Conservation (phyloP, 2,797 vertebrate species). For the Spondyliosoma cantharus region DNA sequence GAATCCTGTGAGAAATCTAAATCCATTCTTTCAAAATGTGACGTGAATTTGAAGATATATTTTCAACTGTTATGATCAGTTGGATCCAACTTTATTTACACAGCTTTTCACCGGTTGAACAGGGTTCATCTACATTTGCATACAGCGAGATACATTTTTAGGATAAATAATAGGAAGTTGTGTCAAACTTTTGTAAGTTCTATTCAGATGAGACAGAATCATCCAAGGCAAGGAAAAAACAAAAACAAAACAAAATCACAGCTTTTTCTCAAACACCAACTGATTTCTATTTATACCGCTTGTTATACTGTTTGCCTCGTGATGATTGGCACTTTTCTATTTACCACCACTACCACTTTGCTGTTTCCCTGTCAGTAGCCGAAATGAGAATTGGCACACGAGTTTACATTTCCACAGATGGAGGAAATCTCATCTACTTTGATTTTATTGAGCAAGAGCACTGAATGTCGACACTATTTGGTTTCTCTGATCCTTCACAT, state of each 20-base stretch:
- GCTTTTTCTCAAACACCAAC: conserved; percentile 21
- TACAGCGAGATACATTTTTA: neutral
- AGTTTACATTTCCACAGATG: conserved; percentile 50
- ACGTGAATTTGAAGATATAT: neutral
- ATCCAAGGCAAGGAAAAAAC: neutral
- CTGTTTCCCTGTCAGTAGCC: conserved; percentile 39
- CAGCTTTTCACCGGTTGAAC: neutral
- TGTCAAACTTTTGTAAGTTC: neutral
- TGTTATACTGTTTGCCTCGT: conserved; percentile 13
- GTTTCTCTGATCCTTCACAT: conserved; percentile 29
- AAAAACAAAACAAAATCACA: neutral
- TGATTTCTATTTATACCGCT: conserved; percentile 25
- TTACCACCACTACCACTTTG: conserved; percentile 30
- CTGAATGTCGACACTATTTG: conserved; percentile 33
- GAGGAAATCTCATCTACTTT: conserved; percentile 56
- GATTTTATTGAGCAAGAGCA: conserved; percentile 42
- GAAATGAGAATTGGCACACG: conserved; percentile 41
- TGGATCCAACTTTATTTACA: neutral
- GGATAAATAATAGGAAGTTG: neutral
- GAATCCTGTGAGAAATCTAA: neutral
- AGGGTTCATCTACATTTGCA: neutral
- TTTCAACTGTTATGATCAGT: neutral
- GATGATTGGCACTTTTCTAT: conserved; percentile 60
- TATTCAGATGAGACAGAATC: conserved; percentile 4
- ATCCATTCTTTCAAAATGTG: neutral